Evolutionary conservation across 2,888 invertebrate genomes (phyloP).

Genomic region (Andrena haemorrhoa): DNA sequence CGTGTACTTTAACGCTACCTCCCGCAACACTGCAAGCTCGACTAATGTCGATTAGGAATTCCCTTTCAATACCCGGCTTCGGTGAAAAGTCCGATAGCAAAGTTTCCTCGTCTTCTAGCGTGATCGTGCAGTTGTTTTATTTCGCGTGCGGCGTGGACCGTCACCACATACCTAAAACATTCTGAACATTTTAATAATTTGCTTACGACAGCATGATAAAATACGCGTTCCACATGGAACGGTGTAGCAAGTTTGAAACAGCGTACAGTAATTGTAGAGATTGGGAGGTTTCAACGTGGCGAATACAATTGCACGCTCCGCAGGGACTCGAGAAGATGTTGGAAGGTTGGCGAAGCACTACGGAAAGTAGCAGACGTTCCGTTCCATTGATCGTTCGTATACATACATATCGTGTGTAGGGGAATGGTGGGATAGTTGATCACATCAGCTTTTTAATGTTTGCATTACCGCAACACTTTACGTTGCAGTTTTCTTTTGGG

Average conservation of each 20-base stretch:
- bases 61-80: background rate
- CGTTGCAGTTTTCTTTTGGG: no score
- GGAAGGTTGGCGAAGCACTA: background rate
- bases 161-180: no score
- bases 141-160: background rate
- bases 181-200: background rate
- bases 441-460: no score
- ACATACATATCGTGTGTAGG: background rate
- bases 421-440: no score
- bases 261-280: background rate
- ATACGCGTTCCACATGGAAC: background rate
- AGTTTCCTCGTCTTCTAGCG: background rate
- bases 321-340: background rate
- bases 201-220: background rate
- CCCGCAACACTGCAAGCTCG: no score
- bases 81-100: background rate
- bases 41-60: conserved; percentile 16
- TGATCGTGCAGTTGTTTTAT: background rate
- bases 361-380: background rate
- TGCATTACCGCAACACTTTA: no score
- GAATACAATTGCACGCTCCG: background rate
- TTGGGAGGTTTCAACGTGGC: background rate
- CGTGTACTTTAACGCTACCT: background rate
- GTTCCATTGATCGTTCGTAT: background rate
- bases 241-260: background rate